Evolutionary conservation across 2,888 invertebrate species (phyloP).

Genomic region (Drosophila aldrichi): DNA sequence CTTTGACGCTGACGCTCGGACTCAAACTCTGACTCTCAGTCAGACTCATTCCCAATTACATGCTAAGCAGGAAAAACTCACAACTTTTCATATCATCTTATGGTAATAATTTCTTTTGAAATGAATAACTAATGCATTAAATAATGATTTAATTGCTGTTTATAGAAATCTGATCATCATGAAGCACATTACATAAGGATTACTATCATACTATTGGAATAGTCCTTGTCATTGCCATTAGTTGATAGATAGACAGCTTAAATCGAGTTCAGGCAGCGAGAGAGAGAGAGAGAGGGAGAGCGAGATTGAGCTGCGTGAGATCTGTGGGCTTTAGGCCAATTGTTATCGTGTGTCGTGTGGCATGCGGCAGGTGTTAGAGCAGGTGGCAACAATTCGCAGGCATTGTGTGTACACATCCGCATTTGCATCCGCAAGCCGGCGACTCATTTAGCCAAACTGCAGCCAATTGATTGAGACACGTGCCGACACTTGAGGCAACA

Average conservation of each 20-base stretch:
- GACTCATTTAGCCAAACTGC: conserved; percentile 49
- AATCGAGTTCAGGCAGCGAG: not conserved
- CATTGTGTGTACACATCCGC: conserved; percentile 7
- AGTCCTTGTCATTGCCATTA: not conserved
- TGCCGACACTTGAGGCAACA: conserved; percentile 63
- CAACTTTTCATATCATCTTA: not conserved
- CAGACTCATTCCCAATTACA: not conserved
- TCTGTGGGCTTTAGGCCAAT: not conserved
- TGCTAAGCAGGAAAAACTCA: not conserved
- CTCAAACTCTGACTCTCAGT: too few relatives aligned
- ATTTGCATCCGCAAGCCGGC: conserved; percentile 18
- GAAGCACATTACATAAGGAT: not conserved
- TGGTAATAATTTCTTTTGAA: not conserved
- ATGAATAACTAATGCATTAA: not conserved
- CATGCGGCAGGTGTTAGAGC: conserved; percentile 23
- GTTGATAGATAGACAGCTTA: not conserved
- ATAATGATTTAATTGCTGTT: not conserved
- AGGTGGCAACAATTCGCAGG: conserved; percentile 16
- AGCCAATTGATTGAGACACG: conserved; percentile 64
- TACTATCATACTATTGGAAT: too few relatives aligned
- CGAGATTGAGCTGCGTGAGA: not conserved
- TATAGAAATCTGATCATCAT: not conserved
- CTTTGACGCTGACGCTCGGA: not conserved
- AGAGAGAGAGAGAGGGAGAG: too few relatives aligned
- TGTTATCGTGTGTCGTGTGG: not conserved